Evolutionary conservation across 2,113 vertebrate species (phyloP).

Genomic region (Potamarius usumacintae): DNA sequence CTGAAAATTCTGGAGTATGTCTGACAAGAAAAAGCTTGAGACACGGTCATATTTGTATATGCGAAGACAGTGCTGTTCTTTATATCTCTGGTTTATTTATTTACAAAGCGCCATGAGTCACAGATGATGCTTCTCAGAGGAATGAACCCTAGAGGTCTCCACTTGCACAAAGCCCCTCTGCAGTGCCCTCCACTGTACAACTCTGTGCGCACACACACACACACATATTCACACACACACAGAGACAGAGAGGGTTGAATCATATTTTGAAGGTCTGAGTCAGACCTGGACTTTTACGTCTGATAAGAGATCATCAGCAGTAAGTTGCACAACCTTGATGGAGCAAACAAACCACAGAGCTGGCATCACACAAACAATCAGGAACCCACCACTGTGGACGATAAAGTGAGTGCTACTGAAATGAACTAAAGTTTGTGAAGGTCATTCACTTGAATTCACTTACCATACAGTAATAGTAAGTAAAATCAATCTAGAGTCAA

Average conservation of each 20-base stretch:
- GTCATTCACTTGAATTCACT: background rate
- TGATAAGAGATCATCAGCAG: constrained; percentile 32
- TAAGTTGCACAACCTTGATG: constrained; percentile 50
- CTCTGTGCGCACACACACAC: constrained; percentile 7
- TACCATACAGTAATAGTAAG: background rate
- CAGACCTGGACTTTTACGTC: constrained; percentile 59
- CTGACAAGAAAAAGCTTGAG: background rate
- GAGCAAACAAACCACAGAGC: constrained; percentile 26
- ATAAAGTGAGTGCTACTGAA: background rate
- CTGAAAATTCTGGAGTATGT: background rate
- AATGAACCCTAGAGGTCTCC: constrained; percentile 48
- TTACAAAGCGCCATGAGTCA: background rate
- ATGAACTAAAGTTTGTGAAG: background rate
- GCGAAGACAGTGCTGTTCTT: background rate
- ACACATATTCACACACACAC: constrained; percentile 50
- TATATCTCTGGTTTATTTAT: background rate
- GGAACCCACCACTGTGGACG: background rate
- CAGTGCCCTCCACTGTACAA: constrained; percentile 48
- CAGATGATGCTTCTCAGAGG: background rate
- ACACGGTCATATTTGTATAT: background rate
- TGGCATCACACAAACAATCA: constrained; percentile 55
- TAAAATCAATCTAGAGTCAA: constrained; percentile 32
- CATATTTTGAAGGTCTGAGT: constrained; percentile 57
- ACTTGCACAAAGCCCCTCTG: constrained; percentile 48
- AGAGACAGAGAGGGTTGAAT: constrained; percentile 56